Evolutionary conservation across 2,113 vertebrate genomes (phyloP).

Genomic region (Rhinolophus sinicus): DNA sequence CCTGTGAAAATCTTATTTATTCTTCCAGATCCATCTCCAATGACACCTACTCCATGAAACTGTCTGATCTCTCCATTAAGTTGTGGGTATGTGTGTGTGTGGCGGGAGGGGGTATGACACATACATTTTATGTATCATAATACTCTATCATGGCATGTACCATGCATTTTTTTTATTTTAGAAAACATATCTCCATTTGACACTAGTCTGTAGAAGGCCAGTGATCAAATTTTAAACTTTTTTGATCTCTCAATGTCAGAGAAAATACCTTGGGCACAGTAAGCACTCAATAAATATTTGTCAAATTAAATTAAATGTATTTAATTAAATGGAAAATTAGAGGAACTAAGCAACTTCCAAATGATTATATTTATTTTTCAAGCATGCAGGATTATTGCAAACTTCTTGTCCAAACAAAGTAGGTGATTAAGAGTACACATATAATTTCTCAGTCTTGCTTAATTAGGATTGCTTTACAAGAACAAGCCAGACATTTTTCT

Average conservation of each 20-base stretch:
- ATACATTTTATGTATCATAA: not conserved
- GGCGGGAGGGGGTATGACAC: not conserved
- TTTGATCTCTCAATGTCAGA: not conserved
- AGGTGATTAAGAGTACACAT: not conserved
- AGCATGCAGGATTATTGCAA: not conserved
- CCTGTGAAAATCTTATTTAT: not conserved
- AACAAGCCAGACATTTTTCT: not conserved
- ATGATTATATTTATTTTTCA: slow-evolving; percentile 38
- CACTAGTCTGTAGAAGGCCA: not conserved
- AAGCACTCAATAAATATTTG: slow-evolving; percentile 28
- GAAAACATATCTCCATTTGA: not conserved
- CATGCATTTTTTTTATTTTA: not conserved
- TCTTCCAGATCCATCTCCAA: not conserved
- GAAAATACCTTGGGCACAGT: not conserved
- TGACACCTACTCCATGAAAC: not conserved
- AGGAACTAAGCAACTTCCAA: not conserved
- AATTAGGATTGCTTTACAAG: not conserved
- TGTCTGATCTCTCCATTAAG: not conserved
- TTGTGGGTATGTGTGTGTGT: not conserved
- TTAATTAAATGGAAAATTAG: slow-evolving; percentile 38
- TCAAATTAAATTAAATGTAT: slow-evolving; percentile 14
- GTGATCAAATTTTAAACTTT: not conserved
- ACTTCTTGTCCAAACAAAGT: slow-evolving; percentile 14
- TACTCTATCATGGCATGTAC: not conserved
- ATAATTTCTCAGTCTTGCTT: slow-evolving; percentile 31